phyloP scores from a whole-genome alignment of 2,888 invertebrate species.

The Margaritifera margaritifera region DNA sequence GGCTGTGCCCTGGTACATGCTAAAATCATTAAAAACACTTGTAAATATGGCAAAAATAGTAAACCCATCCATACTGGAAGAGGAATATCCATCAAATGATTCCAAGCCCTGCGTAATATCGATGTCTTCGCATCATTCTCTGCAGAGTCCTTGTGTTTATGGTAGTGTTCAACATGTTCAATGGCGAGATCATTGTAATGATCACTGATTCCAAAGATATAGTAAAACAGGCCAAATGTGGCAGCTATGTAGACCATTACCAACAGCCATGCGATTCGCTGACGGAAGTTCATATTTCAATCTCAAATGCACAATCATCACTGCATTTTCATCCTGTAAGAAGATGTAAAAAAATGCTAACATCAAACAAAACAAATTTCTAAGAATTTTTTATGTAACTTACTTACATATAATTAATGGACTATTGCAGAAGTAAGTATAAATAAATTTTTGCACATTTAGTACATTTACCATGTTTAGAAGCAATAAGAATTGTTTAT shows the following conservation, averaged over 20 bases:
- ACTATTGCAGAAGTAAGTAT: no score
- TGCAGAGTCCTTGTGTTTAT: slow-evolving; percentile 22
- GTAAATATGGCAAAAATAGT: slow-evolving; percentile 60
- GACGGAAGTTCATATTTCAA: slow-evolving; percentile 66
- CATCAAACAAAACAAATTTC: no score
- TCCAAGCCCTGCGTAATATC: slow-evolving; percentile 33
- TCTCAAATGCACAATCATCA: background rate
- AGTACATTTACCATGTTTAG: no score
- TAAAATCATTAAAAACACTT: slow-evolving; percentile 64
- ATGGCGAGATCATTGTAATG: slow-evolving; percentile 63
- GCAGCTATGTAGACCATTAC: slow-evolving; percentile 54
- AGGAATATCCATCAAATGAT: slow-evolving; percentile 65
- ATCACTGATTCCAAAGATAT: slow-evolving; percentile 68
- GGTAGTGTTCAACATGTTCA: slow-evolving; percentile 62
- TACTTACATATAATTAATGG: no score
- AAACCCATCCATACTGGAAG: slow-evolving; percentile 58
- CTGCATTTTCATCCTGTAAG: background rate
- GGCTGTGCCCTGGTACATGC: slow-evolving; percentile 67
- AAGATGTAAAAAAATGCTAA: slow-evolving; percentile 10
- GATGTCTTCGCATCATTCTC: slow-evolving; percentile 15
- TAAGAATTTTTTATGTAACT: no score
- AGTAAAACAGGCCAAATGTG: slow-evolving; percentile 63
- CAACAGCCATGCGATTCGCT: slow-evolving; percentile 66
- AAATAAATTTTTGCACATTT: no score
- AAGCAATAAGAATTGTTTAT: no score